These are phyloP conservation scores for Scaptomyza hsui DNA, from an alignment of 1,140 invertebrate genomes.

Conservation along the genomic window DNA sequence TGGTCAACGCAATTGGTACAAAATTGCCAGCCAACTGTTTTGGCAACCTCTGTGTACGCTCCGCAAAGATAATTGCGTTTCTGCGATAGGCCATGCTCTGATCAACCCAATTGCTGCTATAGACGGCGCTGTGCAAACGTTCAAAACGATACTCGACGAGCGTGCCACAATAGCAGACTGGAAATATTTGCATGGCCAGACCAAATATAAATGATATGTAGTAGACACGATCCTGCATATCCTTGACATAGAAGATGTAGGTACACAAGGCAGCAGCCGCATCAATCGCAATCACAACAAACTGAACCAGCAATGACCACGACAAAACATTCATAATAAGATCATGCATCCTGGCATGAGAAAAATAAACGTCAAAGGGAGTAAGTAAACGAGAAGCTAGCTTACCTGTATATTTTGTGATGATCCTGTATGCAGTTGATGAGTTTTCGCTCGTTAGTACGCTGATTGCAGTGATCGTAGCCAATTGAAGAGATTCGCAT, in stretches of 20 bases:
- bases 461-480: constrained; percentile 3
- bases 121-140: constrained; percentile 51
- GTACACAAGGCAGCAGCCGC: constrained; percentile 44
- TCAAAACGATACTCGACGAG: constrained; percentile 48
- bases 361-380: too few relatives aligned
- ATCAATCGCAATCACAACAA: constrained; percentile 58
- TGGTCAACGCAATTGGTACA: constrained; percentile 66
- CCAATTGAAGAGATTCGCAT: constrained; percentile 57
- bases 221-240: constrained; percentile 36
- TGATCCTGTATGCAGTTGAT: constrained; percentile 63
- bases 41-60: constrained; percentile 48
- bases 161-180: constrained; percentile 67
- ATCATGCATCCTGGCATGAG: constrained; percentile 41
- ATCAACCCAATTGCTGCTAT: constrained; percentile 69
- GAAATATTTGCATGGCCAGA: constrained; percentile 57
- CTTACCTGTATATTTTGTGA: constrained; percentile 56
- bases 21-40: constrained; percentile 54
- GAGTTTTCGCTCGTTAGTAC: constrained; percentile 46
- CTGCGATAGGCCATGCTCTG: constrained; percentile 52
- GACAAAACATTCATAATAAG: constrained; percentile 50
- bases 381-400: background rate
- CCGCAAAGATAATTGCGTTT: constrained; percentile 52
- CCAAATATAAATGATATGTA: constrained; percentile 44
- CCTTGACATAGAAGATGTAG: constrained; percentile 52
- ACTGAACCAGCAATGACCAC: constrained; percentile 66